Base-by-base conservation (phyloP, 2,888 invertebrate species). In the Eristalis tenax region DNA sequence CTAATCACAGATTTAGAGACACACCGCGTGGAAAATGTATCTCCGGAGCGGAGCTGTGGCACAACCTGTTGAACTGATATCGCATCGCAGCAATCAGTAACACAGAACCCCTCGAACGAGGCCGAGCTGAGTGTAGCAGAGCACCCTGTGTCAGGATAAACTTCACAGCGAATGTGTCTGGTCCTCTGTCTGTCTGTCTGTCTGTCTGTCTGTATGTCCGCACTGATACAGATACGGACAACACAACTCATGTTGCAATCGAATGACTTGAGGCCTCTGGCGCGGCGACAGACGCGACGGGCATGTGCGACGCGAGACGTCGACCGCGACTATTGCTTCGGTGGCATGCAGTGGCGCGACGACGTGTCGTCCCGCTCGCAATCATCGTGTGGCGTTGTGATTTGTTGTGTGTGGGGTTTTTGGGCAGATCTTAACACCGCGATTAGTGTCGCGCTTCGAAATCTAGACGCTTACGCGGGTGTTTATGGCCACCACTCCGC, bases 121-220 rank as follows among this genome's bases (percentile, higher is more conserved):
- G 22, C 63, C 13, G 23, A 26, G 26, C 66, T n/a, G 50, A 50
- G 59, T 50, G 38, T n/a, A 50, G 32, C 63, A 38, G 40, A 75
- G 78, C 81, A 85, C 76, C 80, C 84, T 80, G 76, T 71, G 65
- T 65, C 85, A 86, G 87, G 87, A 87, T 80, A 83, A 80, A 8
- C 87, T 76, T 56, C 69, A 57, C 11, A 43, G 68, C 40, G 68
- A 77, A 77, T 73, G 75, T 79, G 73, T 79, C 83, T 79, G 87
- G 74, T 83, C 35, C 32, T 32, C 32, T 32, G 80, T 71, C 81
- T 83, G 75, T 86, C 76, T 75, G 69, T 73, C n/a, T n/a, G n/a
- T n/a, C 78, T 43, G 64, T 40, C 50, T 61, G 69, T 64, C 90
- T 89, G 90, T 89, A 89, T 90, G 89, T 91, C 89, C 89, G 89